Evolutionary conservation across 1,140 invertebrate species (phyloP).

Genomic region (Procambarus clarkii): DNA sequence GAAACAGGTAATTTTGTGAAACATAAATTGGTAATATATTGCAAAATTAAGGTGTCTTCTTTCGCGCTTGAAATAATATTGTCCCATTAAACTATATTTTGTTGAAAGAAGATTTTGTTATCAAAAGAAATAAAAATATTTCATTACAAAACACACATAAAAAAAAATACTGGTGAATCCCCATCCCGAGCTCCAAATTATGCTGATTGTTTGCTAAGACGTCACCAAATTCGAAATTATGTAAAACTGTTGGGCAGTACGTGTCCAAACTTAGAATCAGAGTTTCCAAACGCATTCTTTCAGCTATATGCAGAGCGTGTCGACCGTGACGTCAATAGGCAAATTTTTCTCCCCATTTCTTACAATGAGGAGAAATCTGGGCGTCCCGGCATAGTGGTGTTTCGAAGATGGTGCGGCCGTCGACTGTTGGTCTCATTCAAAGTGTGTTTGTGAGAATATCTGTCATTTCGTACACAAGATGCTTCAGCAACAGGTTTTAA

Average conservation of each 20-base stretch:
- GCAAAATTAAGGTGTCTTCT: too few relatives aligned
- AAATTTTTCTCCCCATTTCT: neutral
- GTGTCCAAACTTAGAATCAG: neutral
- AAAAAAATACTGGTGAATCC: neutral
- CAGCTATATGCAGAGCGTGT: neutral
- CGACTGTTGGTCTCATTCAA: too few relatives aligned
- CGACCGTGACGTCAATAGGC: neutral
- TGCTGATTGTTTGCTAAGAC: neutral
- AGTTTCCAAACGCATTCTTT: slow-evolving; percentile 12
- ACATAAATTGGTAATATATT: too few relatives aligned
- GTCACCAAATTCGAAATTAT: neutral
- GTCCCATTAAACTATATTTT: too few relatives aligned
- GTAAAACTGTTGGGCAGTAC: neutral
- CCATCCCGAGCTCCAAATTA: neutral
- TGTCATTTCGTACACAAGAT: too few relatives aligned
- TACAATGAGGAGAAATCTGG: too few relatives aligned
- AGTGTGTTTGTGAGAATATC: too few relatives aligned
- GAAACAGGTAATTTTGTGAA: too few relatives aligned
- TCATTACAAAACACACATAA: neutral
- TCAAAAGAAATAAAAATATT: too few relatives aligned
- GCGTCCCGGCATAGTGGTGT: neutral
- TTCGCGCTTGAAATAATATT: too few relatives aligned
- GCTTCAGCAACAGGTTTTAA: too few relatives aligned
- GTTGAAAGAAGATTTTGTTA: too few relatives aligned
- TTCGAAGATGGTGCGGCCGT: neutral